These are phyloP conservation scores for Enteromius thamalakanensis DNA, from an alignment of 2,797 vertebrate genomes.

Conservation along the genomic window DNA sequence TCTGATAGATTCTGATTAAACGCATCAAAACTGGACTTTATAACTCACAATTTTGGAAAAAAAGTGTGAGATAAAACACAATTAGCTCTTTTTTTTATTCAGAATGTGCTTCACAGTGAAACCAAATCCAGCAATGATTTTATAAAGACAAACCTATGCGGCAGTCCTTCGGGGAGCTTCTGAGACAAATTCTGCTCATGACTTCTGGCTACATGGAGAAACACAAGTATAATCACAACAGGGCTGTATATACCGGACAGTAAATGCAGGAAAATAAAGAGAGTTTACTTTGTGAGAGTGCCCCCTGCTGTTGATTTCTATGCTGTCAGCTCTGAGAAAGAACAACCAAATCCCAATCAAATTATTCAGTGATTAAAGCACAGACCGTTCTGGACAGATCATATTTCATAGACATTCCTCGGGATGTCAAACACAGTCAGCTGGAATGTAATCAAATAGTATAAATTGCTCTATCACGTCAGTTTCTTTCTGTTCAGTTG, in stretches of 20 bases:
- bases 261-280: constrained; percentile 2
- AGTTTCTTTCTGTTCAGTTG: not conserved
- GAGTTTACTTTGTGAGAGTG: constrained; percentile 72
- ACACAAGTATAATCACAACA: constrained; percentile 8
- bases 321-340: constrained; percentile 66
- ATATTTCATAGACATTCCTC: not conserved
- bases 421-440: not conserved
- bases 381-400: not conserved
- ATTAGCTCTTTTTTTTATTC: too few species aligned
- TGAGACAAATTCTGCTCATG: constrained; percentile 79
- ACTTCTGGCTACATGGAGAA: constrained; percentile 73
- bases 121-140: not conserved
- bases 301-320: constrained; percentile 67
- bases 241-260: not conserved
- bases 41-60: too few species aligned
- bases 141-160: constrained; percentile 80
- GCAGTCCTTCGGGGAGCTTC: constrained; percentile 81
- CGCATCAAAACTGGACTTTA: too few species aligned
- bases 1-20: too few species aligned
- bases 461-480: not conserved
- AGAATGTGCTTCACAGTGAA: not conserved
- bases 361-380: not conserved
- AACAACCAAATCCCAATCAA: constrained; percentile 15
- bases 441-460: not conserved
- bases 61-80: too few species aligned